Evolutionary conservation across 2,797 vertebrate species (phyloP).

Genomic region (Sitta carolinensis): DNA sequence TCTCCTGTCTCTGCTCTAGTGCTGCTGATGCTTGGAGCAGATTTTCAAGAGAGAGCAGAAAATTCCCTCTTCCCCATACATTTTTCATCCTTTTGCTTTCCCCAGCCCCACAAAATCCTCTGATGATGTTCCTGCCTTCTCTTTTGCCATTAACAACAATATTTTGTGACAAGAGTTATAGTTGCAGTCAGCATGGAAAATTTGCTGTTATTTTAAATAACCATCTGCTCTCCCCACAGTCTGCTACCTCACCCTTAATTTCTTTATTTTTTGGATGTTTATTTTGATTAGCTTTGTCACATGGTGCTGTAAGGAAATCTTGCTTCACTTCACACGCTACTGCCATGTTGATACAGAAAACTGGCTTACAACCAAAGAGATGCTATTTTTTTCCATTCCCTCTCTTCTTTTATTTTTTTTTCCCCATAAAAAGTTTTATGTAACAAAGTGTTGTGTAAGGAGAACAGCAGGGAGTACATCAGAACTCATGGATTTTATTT

Average conservation of each 20-base stretch:
- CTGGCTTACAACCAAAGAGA: conserved; percentile 38
- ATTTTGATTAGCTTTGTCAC: conserved; percentile 71
- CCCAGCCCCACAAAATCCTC: background rate
- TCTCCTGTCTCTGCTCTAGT: background rate
- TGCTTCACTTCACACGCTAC: conserved; percentile 28
- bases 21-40: background rate
- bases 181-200: conserved; percentile 35
- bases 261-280: conserved; percentile 55
- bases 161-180: conserved; percentile 47
- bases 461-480: conserved; percentile 33
- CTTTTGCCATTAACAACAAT: conserved; percentile 17
- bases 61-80: background rate
- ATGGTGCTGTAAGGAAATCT: conserved; percentile 49
- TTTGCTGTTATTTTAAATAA: conserved; percentile 66
- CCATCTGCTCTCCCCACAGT: conserved; percentile 65
- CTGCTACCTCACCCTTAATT: conserved; percentile 64
- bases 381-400: conserved; percentile 30
- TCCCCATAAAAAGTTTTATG: background rate
- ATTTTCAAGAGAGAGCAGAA: background rate
- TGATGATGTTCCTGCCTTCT: conserved; percentile 10
- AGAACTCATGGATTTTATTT: conserved; percentile 21
- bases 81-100: background rate
- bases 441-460: conserved; percentile 56
- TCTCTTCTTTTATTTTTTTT: background rate
- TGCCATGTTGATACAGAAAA: conserved; percentile 51